phyloP scores from a whole-genome alignment of 2,888 invertebrate genomes.

The Prostheceraeus crozeri region DNA sequence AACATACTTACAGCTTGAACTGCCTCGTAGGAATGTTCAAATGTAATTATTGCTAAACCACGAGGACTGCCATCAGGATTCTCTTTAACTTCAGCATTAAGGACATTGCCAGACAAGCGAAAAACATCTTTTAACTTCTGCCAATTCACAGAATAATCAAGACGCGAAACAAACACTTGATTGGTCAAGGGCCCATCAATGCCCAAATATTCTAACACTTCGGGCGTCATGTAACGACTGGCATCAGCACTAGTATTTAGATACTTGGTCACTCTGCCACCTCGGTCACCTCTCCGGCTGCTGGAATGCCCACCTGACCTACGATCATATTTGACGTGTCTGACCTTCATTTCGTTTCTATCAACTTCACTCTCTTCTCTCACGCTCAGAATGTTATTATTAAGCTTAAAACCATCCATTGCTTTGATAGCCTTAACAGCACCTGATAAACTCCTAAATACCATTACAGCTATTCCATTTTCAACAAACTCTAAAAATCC shows the following conservation, averaged over 20 bases:
- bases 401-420: constrained; percentile 84
- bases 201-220: constrained; percentile 84
- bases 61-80: constrained; percentile 93
- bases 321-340: no score
- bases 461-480: constrained; percentile 80
- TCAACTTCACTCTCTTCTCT: not conserved
- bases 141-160: constrained; percentile 89
- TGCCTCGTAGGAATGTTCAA: constrained; percentile 93
- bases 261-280: not conserved
- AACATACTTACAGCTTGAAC: constrained; percentile 78
- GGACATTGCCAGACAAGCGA: constrained; percentile 76
- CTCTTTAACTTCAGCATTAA: constrained; percentile 76
- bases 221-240: constrained; percentile 63
- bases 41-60: constrained; percentile 89
- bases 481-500: constrained; percentile 89
- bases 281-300: no score
- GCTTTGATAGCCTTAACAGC: constrained; percentile 83
- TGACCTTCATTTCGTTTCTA: no score
- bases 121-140: constrained; percentile 90
- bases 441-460: constrained; percentile 75
- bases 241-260: not conserved
- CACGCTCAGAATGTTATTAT: constrained; percentile 70
- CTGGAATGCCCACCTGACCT: no score
- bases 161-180: constrained; percentile 83
- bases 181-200: constrained; percentile 86